phyloP scores from a whole-genome alignment of 2,888 invertebrate genomes.

The Stenodema calcarata region DNA sequence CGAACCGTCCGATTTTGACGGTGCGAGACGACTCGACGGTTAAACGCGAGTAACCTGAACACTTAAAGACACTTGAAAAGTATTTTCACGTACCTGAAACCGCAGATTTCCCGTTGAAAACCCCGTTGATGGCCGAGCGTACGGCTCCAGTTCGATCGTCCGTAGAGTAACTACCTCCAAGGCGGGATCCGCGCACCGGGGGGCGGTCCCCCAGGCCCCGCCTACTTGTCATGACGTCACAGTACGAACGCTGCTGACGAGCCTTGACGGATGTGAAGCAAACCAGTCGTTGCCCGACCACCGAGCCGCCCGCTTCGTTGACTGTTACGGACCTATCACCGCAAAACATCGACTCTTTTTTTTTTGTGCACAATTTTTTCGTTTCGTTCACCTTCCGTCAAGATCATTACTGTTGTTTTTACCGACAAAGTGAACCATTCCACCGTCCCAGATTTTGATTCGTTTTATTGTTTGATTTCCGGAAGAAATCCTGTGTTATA shows the following conservation, averaged over 20 bases:
- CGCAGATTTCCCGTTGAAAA: neutral
- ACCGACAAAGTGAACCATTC: neutral
- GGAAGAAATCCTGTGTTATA: neutral
- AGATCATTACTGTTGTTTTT: neutral
- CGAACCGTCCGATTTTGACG: neutral
- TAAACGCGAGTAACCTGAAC: neutral
- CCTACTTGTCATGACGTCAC: conserved; percentile 58
- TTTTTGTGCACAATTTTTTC: conserved; percentile 9
- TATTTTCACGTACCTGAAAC: neutral
- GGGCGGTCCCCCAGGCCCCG: conserved; percentile 52
- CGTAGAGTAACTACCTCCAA: conserved; percentile 17
- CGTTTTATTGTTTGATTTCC: neutral
- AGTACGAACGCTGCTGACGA: conserved; percentile 41
- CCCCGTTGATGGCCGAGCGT: neutral
- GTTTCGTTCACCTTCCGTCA: neutral
- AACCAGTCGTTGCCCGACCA: conserved; percentile 49
- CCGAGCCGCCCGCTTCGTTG: conserved; percentile 40
- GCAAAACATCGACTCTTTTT: conserved; percentile 38
- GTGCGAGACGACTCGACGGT: neutral
- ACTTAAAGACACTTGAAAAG: neutral
- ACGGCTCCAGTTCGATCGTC: conserved; percentile 5
- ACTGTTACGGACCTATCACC: conserved; percentile 26
- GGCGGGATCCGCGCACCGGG: conserved; percentile 31
- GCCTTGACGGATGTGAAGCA: conserved; percentile 48
- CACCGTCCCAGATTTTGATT: neutral